These are phyloP conservation scores for Ictidomys tridecemlineatus DNA, from an alignment of 2,113 vertebrate species.

Conservation along the genomic window DNA sequence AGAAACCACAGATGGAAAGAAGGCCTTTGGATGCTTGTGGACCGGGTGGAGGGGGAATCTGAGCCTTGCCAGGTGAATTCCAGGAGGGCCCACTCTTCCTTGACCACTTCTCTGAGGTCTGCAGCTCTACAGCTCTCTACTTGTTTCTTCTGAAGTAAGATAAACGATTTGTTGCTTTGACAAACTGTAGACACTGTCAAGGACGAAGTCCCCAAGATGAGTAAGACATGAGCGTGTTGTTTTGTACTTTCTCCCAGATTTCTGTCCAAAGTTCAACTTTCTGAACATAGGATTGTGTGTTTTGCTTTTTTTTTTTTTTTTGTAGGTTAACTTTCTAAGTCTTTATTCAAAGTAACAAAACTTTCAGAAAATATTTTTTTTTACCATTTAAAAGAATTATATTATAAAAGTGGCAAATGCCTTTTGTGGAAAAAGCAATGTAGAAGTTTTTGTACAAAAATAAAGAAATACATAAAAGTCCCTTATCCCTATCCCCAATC, in stretches of 20 bases:
- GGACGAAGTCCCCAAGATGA: background rate
- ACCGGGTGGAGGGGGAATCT: slow-evolving; percentile 48
- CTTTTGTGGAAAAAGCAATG: slow-evolving; percentile 2
- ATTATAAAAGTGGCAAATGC: background rate
- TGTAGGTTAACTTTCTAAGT: background rate
- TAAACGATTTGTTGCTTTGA: background rate
- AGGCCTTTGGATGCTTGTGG: background rate
- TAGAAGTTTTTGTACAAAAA: slow-evolving; percentile 4
- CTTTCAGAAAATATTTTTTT: slow-evolving; percentile 31
- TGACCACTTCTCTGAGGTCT: slow-evolving; percentile 31
- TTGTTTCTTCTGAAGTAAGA: slow-evolving; percentile 30
- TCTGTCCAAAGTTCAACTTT: background rate
- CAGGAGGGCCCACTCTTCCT: background rate
- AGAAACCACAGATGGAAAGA: slow-evolving; percentile 2
- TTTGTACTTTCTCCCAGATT: background rate
- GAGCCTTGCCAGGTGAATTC: slow-evolving; percentile 13
- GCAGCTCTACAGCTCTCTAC: background rate
- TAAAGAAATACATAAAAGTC: background rate
- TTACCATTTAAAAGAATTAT: background rate
- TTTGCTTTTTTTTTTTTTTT: background rate
- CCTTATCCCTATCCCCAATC: background rate
- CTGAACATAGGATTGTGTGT: background rate
- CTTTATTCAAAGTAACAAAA: background rate
- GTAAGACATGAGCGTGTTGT: background rate
- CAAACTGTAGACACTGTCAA: background rate